These are phyloP conservation scores for Apocrypta bakeri DNA, from an alignment of 1,140 invertebrate genomes.

Conservation along the genomic window DNA sequence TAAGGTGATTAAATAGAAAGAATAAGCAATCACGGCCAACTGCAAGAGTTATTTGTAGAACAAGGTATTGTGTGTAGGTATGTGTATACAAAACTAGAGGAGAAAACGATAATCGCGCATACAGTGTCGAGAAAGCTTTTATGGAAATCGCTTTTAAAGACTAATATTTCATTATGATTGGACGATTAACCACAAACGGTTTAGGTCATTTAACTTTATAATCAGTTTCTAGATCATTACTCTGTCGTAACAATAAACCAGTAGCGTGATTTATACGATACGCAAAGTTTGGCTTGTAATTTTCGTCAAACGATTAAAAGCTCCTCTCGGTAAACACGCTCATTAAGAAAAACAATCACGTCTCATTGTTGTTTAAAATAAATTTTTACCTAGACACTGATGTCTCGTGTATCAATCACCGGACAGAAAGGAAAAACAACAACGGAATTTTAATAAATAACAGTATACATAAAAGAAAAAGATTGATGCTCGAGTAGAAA, in stretches of 20 bases:
- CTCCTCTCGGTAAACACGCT: neutral
- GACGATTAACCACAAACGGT: constrained; percentile 2
- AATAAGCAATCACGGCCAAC: too few species aligned
- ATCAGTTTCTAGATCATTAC: constrained; percentile 24
- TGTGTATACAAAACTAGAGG: neutral
- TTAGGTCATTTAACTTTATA: constrained; percentile 4
- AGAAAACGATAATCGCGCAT: neutral
- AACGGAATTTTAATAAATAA: too few species aligned
- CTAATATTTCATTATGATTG: neutral
- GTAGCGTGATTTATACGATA: neutral
- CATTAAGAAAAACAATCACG: neutral
- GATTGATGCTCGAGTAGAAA: too few species aligned
- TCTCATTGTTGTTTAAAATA: too few species aligned
- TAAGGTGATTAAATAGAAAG: too few species aligned
- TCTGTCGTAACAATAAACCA: neutral
- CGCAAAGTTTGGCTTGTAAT: neutral
- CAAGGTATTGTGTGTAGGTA: too few species aligned
- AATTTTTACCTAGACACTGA: too few species aligned
- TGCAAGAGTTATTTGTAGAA: neutral
- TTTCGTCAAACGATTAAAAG: neutral
- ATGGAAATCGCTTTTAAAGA: neutral
- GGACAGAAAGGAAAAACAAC: too few species aligned
- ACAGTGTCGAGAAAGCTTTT: neutral
- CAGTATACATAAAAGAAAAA: too few species aligned
- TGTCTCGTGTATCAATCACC: too few species aligned